A percentile compares a stretch with the other conserved stretches of the same genome.
These are phyloP conservation scores for Strix occidentalis DNA, from an alignment of 2,797 vertebrate species.

Conservation along the genomic window DNA sequence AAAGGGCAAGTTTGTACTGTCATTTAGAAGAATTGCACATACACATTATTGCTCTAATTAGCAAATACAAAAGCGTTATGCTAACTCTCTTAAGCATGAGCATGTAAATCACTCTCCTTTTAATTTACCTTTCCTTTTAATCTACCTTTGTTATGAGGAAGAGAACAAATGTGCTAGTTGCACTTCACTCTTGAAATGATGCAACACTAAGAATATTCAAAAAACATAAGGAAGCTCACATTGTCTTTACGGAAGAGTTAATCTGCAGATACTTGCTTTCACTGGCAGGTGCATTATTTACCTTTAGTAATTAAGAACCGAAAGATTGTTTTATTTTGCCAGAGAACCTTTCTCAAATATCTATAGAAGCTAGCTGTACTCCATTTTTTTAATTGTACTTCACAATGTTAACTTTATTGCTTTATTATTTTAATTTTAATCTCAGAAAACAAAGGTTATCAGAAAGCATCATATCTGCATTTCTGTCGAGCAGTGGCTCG, in stretches of 20 bases:
- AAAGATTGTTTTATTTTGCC: background rate
- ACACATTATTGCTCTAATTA: background rate
- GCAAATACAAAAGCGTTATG: background rate
- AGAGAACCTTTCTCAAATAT: background rate
- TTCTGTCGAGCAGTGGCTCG: background rate
- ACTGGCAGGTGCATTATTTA: background rate
- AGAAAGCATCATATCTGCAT: background rate
- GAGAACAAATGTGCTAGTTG: background rate
- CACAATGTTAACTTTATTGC: background rate
- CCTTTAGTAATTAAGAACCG: background rate
- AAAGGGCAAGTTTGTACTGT: background rate
- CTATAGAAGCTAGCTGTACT: background rate
- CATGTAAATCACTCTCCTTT: conserved; percentile 1
- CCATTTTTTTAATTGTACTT: background rate
- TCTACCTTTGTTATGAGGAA: background rate
- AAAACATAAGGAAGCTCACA: background rate
- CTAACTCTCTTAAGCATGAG: background rate
- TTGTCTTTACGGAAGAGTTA: background rate
- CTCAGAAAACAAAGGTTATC: background rate
- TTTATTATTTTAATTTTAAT: background rate
- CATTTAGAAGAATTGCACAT: background rate
- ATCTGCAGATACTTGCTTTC: background rate
- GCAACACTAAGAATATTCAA: background rate
- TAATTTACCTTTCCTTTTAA: background rate
- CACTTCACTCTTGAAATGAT: background rate